Conservation (phyloP, 2,113 vertebrate species). For the Hoplias malabaricus region DNA sequence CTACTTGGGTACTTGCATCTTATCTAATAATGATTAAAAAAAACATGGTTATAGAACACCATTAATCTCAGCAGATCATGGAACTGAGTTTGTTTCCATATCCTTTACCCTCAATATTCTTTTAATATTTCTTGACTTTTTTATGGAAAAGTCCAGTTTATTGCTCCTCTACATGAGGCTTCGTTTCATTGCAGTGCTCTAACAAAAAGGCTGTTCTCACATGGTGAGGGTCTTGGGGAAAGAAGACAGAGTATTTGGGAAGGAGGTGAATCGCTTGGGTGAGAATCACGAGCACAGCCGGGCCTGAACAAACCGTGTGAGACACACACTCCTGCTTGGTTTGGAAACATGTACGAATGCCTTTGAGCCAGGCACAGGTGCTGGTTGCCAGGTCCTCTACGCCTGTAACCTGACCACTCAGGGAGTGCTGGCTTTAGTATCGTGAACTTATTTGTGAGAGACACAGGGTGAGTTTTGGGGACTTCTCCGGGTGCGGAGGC, state of each 20-base stretch:
- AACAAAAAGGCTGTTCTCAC: not conserved
- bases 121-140: constrained; percentile 18
- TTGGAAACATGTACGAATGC: constrained; percentile 34
- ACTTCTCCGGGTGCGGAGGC: constrained; percentile 31
- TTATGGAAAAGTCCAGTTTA: constrained; percentile 14
- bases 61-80: not conserved
- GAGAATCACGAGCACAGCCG: constrained; percentile 15
- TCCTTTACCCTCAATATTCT: constrained; percentile 9
- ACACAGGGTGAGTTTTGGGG: constrained; percentile 46
- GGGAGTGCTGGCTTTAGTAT: constrained; percentile 50
- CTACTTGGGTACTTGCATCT: not conserved
- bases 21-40: no score
- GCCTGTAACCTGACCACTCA: constrained; percentile 49
- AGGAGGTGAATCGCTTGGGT: constrained; percentile 19
- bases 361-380: constrained; percentile 57
- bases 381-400: constrained; percentile 34
- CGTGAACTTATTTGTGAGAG: constrained; percentile 58
- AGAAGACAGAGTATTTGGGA: not conserved
- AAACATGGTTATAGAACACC: no score
- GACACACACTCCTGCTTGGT: constrained; percentile 48
- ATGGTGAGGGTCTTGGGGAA: not conserved
- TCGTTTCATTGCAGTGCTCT: no score
- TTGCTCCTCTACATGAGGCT: not conserved
- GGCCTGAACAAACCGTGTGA: constrained; percentile 42
- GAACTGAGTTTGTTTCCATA: constrained; percentile 4